A percentile compares a stretch with the other conserved stretches of the same genome.
Conservation (phyloP, 1,140 invertebrate species). For the Polypedilum vanderplanki region DNA sequence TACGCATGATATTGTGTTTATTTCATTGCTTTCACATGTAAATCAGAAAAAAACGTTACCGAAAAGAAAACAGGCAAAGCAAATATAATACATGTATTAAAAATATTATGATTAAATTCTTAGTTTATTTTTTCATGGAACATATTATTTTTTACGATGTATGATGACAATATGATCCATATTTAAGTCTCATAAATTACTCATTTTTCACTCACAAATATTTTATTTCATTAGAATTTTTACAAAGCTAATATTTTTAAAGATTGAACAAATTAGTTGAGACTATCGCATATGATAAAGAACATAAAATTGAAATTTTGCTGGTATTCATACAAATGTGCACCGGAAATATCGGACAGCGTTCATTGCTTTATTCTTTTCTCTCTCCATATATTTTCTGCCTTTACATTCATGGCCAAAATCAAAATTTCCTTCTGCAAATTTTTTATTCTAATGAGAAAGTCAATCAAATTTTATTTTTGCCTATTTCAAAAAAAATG, state of each 20-base stretch:
- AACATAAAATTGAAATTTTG: background rate
- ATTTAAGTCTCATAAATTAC: background rate
- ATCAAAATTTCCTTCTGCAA: background rate
- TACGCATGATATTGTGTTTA: background rate
- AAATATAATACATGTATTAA: too few relatives aligned
- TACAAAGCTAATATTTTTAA: too few relatives aligned
- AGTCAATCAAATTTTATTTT: too few relatives aligned
- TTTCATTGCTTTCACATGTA: too few relatives aligned
- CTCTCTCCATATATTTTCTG: background rate
- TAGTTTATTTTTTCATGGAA: background rate
- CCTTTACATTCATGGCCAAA: background rate
- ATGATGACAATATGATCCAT: too few relatives aligned
- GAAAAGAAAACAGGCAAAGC: too few relatives aligned
- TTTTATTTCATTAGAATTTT: too few relatives aligned
- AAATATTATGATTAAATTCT: too few relatives aligned
- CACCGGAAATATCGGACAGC: background rate
- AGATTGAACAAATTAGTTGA: background rate
- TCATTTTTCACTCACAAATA: too few relatives aligned
- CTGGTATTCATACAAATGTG: conserved; percentile 1
- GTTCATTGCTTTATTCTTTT: background rate
- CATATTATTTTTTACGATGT: too few relatives aligned
- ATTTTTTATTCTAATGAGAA: background rate
- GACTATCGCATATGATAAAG: background rate
- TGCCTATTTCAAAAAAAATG: too few relatives aligned
- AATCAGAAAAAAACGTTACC: too few relatives aligned